These are phyloP conservation scores for Zaprionus vittiger DNA, from an alignment of 1,140 invertebrate genomes.

Conservation along the genomic window DNA sequence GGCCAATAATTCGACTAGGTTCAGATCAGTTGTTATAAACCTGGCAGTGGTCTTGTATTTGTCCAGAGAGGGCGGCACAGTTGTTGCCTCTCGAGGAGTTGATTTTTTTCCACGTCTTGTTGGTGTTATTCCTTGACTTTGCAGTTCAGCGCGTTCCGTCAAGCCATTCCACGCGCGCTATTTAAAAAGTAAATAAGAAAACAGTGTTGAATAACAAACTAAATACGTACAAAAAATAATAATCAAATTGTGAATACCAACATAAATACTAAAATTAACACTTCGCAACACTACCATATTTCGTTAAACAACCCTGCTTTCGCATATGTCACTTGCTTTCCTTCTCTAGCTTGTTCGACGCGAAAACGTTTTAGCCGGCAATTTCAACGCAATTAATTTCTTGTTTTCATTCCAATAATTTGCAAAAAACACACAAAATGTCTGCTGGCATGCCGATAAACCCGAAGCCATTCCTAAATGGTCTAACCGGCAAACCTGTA, in stretches of 20 bases:
- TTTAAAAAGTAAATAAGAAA: conserved; percentile 10
- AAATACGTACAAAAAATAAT: neutral
- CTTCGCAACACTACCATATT: conserved; percentile 29
- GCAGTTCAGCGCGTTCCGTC: conserved; percentile 68
- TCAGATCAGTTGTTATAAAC: conserved; percentile 85
- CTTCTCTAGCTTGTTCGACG: conserved; percentile 46
- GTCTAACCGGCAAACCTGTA: conserved; percentile 98
- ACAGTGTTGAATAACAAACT: neutral
- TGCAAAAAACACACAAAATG: conserved; percentile 84
- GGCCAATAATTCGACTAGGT: conserved; percentile 85
- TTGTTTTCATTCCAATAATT: conserved; percentile 36
- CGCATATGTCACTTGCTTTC: conserved; percentile 26
- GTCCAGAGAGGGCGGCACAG: conserved; percentile 20
- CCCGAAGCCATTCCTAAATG: conserved; percentile 99
- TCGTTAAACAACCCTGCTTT: conserved; percentile 10
- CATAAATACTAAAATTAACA: neutral
- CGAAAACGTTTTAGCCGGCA: conserved; percentile 65
- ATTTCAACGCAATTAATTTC: conserved; percentile 26
- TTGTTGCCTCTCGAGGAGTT: neutral
- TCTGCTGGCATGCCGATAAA: conserved; percentile 97
- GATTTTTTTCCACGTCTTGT: conserved; percentile 60
- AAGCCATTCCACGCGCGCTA: conserved; percentile 85
- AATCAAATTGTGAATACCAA: neutral
- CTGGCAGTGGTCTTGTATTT: conserved; percentile 85
- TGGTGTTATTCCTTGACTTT: conserved; percentile 67